phyloP scores from a whole-genome alignment of 2,797 vertebrate species.

The Rhabdomys pumilio region DNA sequence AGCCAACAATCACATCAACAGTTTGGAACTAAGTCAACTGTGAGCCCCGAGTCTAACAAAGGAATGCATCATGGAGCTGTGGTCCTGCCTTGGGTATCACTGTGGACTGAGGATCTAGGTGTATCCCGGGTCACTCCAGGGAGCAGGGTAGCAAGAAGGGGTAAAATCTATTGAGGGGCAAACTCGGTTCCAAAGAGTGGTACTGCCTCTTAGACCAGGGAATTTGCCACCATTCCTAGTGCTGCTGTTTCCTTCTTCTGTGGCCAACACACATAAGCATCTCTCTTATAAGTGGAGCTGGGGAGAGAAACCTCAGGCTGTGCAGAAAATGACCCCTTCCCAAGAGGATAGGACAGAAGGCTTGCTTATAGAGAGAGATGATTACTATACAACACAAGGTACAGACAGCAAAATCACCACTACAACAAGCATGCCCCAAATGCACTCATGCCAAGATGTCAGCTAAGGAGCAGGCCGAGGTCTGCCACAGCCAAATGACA shows the following conservation, averaged over 20 bases:
- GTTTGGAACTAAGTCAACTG: neutral
- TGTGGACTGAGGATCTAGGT: neutral
- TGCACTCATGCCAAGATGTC: neutral
- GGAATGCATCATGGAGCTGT: neutral
- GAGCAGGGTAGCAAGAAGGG: neutral
- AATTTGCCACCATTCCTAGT: neutral
- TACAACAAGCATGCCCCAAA: neutral
- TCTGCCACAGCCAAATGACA: neutral
- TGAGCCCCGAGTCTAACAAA: neutral
- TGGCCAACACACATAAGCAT: neutral
- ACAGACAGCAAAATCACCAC: neutral
- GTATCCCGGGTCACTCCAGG: neutral
- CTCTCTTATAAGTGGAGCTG: neutral
- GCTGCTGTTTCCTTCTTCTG: neutral
- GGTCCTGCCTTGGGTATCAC: neutral
- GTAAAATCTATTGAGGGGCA: too few relatives aligned
- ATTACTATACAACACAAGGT: neutral
- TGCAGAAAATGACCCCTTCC: neutral
- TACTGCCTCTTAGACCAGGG: neutral
- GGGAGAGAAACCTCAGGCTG: accelerated
- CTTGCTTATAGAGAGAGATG: neutral
- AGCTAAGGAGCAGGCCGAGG: neutral
- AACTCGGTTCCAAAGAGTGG: neutral
- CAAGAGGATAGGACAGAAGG: neutral
- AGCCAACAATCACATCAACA: neutral